Conservation (phyloP, 2,113 vertebrate species). For the Sebastes schlegelii region DNA sequence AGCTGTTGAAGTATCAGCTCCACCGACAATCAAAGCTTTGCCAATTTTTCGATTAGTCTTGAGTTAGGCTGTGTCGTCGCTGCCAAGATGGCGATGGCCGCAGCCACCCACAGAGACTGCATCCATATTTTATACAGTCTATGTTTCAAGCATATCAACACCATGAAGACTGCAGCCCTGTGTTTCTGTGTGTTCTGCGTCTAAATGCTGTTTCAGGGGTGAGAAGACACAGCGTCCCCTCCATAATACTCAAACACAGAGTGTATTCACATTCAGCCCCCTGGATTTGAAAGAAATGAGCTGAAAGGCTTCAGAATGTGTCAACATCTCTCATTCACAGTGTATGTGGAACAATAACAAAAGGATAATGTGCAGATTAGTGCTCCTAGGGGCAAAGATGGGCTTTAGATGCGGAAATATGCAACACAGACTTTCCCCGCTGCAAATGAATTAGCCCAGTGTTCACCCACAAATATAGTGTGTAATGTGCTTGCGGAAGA, state of each 20-base stretch:
- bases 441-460: constrained; percentile 79
- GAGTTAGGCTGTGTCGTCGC: no score
- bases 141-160: no score
- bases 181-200: constrained; percentile 23
- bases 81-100: no score
- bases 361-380: constrained; percentile 81
- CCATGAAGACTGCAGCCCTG: constrained; percentile 12
- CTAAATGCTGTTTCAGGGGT: constrained; percentile 33
- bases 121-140: no score
- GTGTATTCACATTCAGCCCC: constrained; percentile 67
- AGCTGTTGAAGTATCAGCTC: no score
- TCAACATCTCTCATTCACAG: constrained; percentile 73
- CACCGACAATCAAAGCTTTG: no score
- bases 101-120: no score
- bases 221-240: constrained; percentile 26
- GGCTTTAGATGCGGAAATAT: constrained; percentile 80
- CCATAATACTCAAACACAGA: constrained; percentile 61
- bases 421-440: constrained; percentile 68
- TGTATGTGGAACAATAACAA: constrained; percentile 78
- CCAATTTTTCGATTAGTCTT: no score
- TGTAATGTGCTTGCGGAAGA: constrained; percentile 69
- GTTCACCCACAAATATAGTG: constrained; percentile 69
- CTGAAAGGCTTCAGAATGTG: constrained; percentile 75
- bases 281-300: constrained; percentile 73
- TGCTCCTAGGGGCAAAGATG: constrained; percentile 70